A percentile compares a stretch with the other conserved stretches of the same genome.
phyloP scores from a whole-genome alignment of 2,797 vertebrate genomes.

The Enteromius fasciolatus region DNA sequence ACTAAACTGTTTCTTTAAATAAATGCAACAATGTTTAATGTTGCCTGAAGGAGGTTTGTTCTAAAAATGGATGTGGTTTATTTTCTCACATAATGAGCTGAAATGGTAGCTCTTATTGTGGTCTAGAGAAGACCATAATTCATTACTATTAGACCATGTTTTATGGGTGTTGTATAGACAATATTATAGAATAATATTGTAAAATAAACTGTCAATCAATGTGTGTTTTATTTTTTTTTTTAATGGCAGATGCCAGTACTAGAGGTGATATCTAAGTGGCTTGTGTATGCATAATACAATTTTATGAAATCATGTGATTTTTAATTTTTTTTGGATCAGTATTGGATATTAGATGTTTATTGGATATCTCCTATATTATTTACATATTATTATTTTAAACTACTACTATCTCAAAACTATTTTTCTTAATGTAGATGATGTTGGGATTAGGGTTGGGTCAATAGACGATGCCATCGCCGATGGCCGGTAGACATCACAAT shows the following conservation, averaged over 20 bases:
- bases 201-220: neutral
- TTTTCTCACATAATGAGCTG: neutral
- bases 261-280: neutral
- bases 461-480: too few species aligned
- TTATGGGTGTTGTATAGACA: neutral
- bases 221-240: neutral
- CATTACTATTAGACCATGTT: neutral
- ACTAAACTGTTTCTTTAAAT: slow-evolving; percentile 24
- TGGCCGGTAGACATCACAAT: too few species aligned
- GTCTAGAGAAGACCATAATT: neutral
- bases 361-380: neutral
- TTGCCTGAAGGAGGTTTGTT: slow-evolving; percentile 35
- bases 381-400: neutral
- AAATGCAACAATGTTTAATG: slow-evolving; percentile 15
- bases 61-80: slow-evolving; percentile 18
- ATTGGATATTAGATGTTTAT: neutral
- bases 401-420: too few species aligned
- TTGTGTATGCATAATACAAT: neutral
- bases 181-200: neutral
- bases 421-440: neutral
- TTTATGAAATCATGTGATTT: neutral
- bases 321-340: too few species aligned
- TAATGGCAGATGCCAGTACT: neutral
- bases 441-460: too few species aligned
- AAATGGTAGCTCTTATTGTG: slow-evolving; percentile 13